Base-by-base conservation (phyloP, 2,113 vertebrate genomes). In the Strigops habroptila region DNA sequence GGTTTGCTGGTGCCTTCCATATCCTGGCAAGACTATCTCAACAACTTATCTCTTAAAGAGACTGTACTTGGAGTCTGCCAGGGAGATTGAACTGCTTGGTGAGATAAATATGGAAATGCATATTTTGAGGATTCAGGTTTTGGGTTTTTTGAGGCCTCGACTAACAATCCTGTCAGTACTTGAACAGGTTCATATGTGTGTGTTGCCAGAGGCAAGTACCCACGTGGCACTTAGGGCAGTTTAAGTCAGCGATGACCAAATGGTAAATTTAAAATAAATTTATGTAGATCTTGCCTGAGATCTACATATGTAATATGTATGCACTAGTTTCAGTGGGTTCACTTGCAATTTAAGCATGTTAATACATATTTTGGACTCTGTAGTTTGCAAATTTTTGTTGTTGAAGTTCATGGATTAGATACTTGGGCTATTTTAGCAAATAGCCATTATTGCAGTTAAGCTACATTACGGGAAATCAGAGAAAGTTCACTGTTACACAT, bases 261-360 rank as follows among this genome's bases (percentile, higher is more conserved):
- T 4, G 2, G 52, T 62, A 51, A 60, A 28, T 87, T 59, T 60
- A 71, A 91, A 88, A 80, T 57, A 75, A 57, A 52, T 67, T 39
- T 39, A 39, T 39, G 39, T 39, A 39, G 1, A 14, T 46, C 0
- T 0, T 31, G 15, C 46, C 88, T 49, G 37, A 90, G 76, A 55
- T 70, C 11, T 63, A 4, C 0, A 0, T 70, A 19, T 0, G 0
- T 44, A 35, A 37, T 43, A 23, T 2, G 2, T 21, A 46, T 27
- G 12, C 14, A 19, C 12, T 53, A n/a, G 21, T 59, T 88, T 88
- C 39, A 1, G 1, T 68, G 51, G 10, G 27, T 35, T 91, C 52
- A 48, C 12, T 64, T 95, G 67, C 37, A 93, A 21, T 62, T 71
- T 68, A 31, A 53, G 46, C n/a, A 31, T 3, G 6, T 82, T 53